Percentiles rank a stretch among this genome's conserved stretches.
phyloP scores from a whole-genome alignment of 2,888 invertebrate species.

The Lamellibrachia satsuma region DNA sequence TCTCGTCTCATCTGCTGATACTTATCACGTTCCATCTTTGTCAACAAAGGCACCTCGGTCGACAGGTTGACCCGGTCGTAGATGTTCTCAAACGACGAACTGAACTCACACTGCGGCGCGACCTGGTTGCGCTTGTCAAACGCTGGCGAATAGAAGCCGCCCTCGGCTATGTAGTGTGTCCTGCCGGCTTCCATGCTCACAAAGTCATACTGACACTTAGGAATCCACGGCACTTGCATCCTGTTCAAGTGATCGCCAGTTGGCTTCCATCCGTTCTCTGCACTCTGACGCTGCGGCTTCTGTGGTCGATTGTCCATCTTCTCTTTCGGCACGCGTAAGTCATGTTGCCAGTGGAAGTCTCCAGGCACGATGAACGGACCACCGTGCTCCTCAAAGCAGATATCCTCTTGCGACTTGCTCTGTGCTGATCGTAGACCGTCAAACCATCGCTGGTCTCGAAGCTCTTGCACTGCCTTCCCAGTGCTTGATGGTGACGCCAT shows the following conservation, averaged over 20 bases:
- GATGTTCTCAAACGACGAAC: slow-evolving; percentile 41
- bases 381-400: not conserved
- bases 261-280: not conserved
- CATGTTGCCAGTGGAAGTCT: not conserved
- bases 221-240: not conserved
- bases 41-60: slow-evolving; percentile 18
- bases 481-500: not conserved
- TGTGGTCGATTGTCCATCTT: not conserved
- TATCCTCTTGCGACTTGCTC: slow-evolving; percentile 18
- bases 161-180: not conserved
- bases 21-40: slow-evolving; percentile 29
- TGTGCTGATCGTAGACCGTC: not conserved
- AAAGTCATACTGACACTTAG: slow-evolving; percentile 26
- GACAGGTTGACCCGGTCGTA: slow-evolving; percentile 36
- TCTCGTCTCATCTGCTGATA: slow-evolving; percentile 18
- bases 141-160: not conserved
- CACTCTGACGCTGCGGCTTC: not conserved
- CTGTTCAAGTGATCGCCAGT: not conserved
- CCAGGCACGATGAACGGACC: not conserved
- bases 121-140: slow-evolving; percentile 6
- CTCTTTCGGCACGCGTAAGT: not conserved
- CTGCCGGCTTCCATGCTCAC: not conserved
- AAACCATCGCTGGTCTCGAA: not conserved
- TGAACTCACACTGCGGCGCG: not conserved
- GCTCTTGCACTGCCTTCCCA: not conserved